phyloP scores from a whole-genome alignment of 2,888 invertebrate species.

The Melieria omissa region DNA sequence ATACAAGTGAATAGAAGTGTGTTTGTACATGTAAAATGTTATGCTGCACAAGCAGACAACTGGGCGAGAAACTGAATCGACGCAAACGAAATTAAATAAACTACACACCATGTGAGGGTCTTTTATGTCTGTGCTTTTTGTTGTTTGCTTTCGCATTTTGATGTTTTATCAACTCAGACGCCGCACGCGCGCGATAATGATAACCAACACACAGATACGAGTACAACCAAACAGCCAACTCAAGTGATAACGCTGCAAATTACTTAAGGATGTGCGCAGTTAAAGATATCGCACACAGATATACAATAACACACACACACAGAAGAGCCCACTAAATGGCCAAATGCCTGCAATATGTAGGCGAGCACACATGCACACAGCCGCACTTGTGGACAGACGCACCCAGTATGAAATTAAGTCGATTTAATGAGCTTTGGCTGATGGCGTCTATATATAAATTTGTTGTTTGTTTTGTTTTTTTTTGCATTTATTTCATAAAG shows the following conservation, averaged over 20 bases:
- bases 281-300: neutral
- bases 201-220: constrained; percentile 50
- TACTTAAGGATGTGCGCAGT: constrained; percentile 48
- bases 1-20: too few relatives aligned
- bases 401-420: constrained; percentile 52
- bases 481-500: too few relatives aligned
- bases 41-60: too few relatives aligned
- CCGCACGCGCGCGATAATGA: constrained; percentile 50
- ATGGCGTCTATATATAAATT: constrained; percentile 46
- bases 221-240: constrained; percentile 46
- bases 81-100: too few relatives aligned
- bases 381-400: constrained; percentile 14
- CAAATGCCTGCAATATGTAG: constrained; percentile 42
- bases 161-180: constrained; percentile 13
- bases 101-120: too few relatives aligned
- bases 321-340: constrained; percentile 5
- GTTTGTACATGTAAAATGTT: too few relatives aligned
- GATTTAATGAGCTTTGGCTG: constrained; percentile 62
- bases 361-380: constrained; percentile 33
- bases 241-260: constrained; percentile 60
- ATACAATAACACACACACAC: constrained; percentile 29
- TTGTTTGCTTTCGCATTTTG: neutral
- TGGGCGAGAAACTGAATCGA: too few relatives aligned
- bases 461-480: too few relatives aligned
- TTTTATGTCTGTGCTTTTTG: too few relatives aligned